phyloP scores from a whole-genome alignment of 2,888 invertebrate species.

The Sphaerolaimus hirsutus region DNA sequence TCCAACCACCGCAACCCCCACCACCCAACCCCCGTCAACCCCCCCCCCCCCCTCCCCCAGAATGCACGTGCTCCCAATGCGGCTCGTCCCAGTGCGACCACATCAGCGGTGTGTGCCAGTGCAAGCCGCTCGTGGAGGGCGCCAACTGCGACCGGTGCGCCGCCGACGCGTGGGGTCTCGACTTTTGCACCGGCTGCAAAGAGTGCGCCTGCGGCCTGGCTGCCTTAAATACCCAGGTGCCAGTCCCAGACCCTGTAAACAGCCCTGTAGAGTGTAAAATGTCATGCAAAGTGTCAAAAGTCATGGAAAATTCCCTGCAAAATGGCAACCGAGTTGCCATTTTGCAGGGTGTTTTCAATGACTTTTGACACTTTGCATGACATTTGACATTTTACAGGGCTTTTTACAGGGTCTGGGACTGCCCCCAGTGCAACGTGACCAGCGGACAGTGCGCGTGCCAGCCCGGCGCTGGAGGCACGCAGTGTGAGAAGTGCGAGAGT shows the following conservation, averaged over 20 bases:
- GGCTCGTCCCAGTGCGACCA: conserved; percentile 66
- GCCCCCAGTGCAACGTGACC: conserved; percentile 52
- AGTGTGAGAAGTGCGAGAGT: conserved; percentile 63
- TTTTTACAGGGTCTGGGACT: no score
- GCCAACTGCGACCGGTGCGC: conserved; percentile 61
- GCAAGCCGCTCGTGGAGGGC: conserved; percentile 58
- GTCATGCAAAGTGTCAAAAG: conserved; percentile 73
- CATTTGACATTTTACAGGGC: no score
- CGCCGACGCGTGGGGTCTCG: conserved; percentile 30
- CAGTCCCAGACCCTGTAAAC: conserved; percentile 34
- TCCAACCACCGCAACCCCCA: no score
- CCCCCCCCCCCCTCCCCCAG: conserved; percentile 32
- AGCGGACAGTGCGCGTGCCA: conserved; percentile 64
- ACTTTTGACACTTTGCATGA: no score
- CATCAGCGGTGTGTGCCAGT: conserved; percentile 55
- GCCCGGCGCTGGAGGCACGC: conserved; percentile 55
- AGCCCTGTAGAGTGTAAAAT: conserved; percentile 53
- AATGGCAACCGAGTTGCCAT: conserved; percentile 35
- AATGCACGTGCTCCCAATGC: conserved; percentile 58
- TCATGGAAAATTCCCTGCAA: conserved; percentile 60
- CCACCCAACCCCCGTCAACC: no score
- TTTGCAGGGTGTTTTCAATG: no score
- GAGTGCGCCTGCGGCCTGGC: conserved; percentile 63
- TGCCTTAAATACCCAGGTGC: conserved; percentile 40
- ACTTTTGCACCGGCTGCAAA: conserved; percentile 44